Percentiles rank a stretch among this genome's conserved stretches.
These are phyloP conservation scores for Chaetops frenatus DNA, from an alignment of 2,113 vertebrate species.

Conservation along the genomic window DNA sequence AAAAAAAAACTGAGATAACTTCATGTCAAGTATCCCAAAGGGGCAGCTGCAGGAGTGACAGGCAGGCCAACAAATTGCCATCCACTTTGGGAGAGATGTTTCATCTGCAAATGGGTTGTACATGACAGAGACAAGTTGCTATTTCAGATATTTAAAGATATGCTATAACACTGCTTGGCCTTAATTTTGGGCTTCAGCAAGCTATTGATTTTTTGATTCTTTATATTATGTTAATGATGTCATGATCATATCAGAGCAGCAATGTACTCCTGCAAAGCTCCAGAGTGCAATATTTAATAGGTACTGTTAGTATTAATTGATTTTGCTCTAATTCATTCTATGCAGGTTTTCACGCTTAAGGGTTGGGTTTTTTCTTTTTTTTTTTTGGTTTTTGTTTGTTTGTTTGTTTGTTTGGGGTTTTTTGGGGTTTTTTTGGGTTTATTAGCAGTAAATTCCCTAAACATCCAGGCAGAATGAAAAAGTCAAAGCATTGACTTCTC, in stretches of 20 bases:
- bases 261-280: constrained; percentile 14
- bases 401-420: no score
- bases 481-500: not conserved
- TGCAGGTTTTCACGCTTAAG: not conserved
- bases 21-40: not conserved
- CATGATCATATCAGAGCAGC: constrained; percentile 35
- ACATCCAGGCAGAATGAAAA: not conserved
- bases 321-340: constrained; percentile 19
- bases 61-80: not conserved
- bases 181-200: constrained; percentile 50
- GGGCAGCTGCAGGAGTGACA: not conserved
- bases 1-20: not conserved
- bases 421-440: not conserved
- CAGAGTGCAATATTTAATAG: constrained; percentile 40
- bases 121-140: constrained; percentile 32
- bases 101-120: not conserved
- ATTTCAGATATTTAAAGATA: constrained; percentile 12
- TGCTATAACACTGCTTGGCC: not conserved
- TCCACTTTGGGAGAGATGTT: not conserved
- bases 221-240: constrained; percentile 62
- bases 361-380: not conserved
- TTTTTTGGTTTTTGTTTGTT: not conserved
- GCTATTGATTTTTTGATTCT: constrained; percentile 53
- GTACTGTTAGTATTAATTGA: constrained; percentile 36
- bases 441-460: not conserved